Evolutionary conservation across 2,113 vertebrate genomes (phyloP), one percentile per base, ranked within the genome.

Genomic region (Xiphorhynchus elegans): DNA sequence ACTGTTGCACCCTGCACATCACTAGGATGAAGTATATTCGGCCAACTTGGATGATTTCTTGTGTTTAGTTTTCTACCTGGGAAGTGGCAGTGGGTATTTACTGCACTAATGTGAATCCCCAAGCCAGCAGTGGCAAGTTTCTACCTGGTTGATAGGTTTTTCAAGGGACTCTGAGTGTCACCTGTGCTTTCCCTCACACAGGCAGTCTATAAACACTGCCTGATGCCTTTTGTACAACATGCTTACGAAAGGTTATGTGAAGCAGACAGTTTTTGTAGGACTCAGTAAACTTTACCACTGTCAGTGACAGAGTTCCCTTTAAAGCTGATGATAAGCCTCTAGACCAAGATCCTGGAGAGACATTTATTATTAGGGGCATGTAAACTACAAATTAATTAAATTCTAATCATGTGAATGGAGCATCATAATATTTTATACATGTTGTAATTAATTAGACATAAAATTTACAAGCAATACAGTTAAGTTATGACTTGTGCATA

Each of bases 371-470:
- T 50, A 79, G 46, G 18, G n/a, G 24, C 55, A 81, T 56, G 31
- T 70, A 89, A 95, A 62, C 21, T 40, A 44, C 55, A 88, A 35
- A 81, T 74, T 79, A 89, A 92, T 95, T 91, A 56, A 67, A 93
- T 86, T 90, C 56, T 49, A 75, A 86, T 52, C 44, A 56, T 60
- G 35, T 64, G 83, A 94, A 88, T 70, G 40, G 15, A 55, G 52
- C 59, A 86, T 75, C 75, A 80, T 55, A 95, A 83, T 66, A 77
- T 96, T 96, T 96, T 86, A 81, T 70, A 64, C n/a, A 52, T 55
- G 33, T 60, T 88, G 39, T 74, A 86, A 86, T 90, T 96, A 90
- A 90, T 76, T 78, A 67, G 52, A 75, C 39, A 49, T 67, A 56
- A 75, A 93, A 86, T 56, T 72, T 81, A 62, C 68, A 90, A 72